Percentiles rank a stretch among this genome's conserved stretches.
phyloP scores from a whole-genome alignment of 2,113 vertebrate genomes.

The Corvus cornix region DNA sequence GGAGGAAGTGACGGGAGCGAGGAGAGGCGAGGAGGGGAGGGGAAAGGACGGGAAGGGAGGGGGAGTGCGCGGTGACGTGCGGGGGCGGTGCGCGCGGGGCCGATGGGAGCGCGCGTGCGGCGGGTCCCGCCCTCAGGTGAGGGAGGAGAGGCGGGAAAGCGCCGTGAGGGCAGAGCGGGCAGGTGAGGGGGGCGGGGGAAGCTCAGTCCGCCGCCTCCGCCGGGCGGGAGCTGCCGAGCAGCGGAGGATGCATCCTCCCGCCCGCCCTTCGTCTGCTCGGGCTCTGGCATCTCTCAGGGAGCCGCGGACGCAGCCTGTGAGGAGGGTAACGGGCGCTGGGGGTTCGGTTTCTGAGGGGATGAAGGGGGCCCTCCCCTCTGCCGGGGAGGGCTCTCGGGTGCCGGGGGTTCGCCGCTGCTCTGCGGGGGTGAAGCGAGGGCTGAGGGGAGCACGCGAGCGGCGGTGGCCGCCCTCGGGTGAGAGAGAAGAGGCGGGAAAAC shows the following conservation, averaged over 20 bases:
- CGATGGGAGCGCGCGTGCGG: background rate
- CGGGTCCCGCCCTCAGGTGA: background rate
- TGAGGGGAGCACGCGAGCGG: background rate
- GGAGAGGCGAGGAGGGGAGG: no score
- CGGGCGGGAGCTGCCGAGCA: background rate
- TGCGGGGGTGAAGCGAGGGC: background rate
- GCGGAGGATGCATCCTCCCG: background rate
- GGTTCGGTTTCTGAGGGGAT: background rate
- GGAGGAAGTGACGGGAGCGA: no score
- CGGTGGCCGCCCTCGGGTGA: background rate
- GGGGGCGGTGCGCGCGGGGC: background rate
- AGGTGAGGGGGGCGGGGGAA: background rate
- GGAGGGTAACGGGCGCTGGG: background rate
- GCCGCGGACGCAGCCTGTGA: background rate
- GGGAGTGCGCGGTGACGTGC: no score
- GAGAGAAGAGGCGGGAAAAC: background rate
- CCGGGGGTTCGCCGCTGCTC: background rate
- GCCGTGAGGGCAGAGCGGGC: background rate
- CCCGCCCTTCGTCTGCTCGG: background rate
- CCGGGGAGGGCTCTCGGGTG: background rate
- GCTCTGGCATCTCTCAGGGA: background rate
- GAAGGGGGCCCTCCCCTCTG: no score
- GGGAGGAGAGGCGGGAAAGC: background rate
- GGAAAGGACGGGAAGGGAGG: no score
- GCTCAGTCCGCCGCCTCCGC: no score